These are phyloP conservation scores for Heliocidaris tuberculata DNA, from an alignment of 35 echinoderm and acorn worm species.

Conservation along the genomic window DNA sequence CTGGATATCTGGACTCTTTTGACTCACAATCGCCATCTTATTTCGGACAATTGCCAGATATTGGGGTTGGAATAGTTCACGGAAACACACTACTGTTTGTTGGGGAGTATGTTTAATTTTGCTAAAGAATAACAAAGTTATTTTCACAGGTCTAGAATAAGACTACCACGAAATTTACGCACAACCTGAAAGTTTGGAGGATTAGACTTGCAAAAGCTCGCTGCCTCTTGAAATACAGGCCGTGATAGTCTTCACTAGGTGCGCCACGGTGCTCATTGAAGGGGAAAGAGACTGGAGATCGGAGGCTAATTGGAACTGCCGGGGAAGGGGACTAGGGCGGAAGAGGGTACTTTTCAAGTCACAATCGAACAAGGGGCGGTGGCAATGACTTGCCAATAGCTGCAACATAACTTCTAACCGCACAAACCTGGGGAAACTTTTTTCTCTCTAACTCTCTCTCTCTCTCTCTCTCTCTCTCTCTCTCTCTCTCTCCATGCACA, in stretches of 20 bases:
- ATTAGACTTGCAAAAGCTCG: neutral
- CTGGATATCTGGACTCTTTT: too few species aligned
- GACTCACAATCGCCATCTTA: too few species aligned
- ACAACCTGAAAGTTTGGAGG: neutral
- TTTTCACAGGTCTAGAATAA: too few species aligned
- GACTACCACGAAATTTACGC: too few species aligned
- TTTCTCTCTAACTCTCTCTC: neutral
- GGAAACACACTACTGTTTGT: too few species aligned
- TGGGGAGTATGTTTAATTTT: too few species aligned
- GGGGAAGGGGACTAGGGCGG: conserved; percentile 15
- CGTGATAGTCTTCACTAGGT: neutral
- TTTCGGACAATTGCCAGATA: too few species aligned
- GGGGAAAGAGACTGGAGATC: neutral
- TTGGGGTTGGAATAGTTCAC: too few species aligned
- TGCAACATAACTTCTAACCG: neutral
- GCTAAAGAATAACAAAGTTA: too few species aligned
- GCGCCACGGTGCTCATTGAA: neutral
- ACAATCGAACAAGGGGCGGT: conserved; percentile 35
- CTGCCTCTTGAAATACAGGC: neutral
- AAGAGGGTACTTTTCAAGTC: conserved; percentile 42
- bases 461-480: neutral
- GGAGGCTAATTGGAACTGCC: conserved; percentile 22
- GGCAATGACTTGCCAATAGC: conserved; percentile 3
- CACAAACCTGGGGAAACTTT: neutral
- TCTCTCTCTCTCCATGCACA: neutral